Conservation (phyloP, 2,113 vertebrate genomes). For the Chrysochloris asiatica region DNA sequence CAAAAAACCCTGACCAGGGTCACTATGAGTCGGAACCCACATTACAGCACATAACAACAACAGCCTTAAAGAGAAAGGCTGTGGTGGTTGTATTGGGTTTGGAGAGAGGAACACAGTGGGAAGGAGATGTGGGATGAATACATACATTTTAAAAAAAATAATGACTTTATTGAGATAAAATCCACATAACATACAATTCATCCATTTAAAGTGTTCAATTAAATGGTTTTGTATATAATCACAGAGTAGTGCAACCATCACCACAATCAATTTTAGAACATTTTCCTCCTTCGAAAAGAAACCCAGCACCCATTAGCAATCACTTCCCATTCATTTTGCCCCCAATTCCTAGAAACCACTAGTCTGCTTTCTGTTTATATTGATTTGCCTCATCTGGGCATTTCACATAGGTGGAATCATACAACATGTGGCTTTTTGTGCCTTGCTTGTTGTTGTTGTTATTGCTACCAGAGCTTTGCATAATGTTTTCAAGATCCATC, state of each 20-base stretch:
- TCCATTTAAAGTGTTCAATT: background rate
- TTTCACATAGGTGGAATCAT: background rate
- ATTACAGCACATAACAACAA: too few species aligned
- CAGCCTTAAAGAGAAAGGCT: background rate
- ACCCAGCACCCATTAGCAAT: background rate
- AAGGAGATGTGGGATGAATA: background rate
- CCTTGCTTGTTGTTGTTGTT: too few species aligned
- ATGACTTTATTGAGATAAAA: background rate
- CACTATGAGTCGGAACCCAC: too few species aligned
- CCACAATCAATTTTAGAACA: background rate
- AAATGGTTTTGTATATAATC: background rate
- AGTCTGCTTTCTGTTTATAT: background rate
- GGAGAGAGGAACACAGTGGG: background rate
- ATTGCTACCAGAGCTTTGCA: too few species aligned
- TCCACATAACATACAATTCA: background rate
- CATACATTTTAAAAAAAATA: background rate
- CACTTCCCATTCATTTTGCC: background rate
- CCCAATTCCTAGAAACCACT: background rate
- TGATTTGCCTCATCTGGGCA: background rate
- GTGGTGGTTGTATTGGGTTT: background rate
- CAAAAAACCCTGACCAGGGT: too few species aligned
- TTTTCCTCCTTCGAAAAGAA: background rate
- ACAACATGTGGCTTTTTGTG: background rate
- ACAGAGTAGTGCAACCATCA: background rate
- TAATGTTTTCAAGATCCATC: background rate